A percentile compares a stretch with the other conserved stretches of the same genome.
Conservation (phyloP, 1,140 invertebrate species). For the Formica selysi region DNA sequence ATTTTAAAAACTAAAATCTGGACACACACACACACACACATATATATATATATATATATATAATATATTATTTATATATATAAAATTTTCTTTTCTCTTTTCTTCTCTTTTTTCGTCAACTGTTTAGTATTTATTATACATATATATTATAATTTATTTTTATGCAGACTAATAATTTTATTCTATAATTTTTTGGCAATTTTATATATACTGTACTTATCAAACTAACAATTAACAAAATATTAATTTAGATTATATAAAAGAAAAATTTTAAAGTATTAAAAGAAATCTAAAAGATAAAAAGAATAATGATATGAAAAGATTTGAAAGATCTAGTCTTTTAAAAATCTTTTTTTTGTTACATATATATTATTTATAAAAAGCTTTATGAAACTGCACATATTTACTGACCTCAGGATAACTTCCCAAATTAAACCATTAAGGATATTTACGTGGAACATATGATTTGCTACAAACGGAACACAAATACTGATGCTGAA, state of each 20-base stretch:
- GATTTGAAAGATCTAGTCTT: neutral
- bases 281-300: neutral
- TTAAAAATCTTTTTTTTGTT: neutral
- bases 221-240: neutral
- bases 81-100: too few relatives aligned
- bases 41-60: neutral
- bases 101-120: too few relatives aligned
- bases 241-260: neutral
- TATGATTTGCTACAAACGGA: neutral
- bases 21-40: too few relatives aligned
- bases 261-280: neutral
- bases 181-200: too few relatives aligned
- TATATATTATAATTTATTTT: too few relatives aligned
- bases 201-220: neutral
- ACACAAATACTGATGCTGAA: neutral
- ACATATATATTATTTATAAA: neutral
- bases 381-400: neutral
- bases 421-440: slow-evolving; percentile 5
- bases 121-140: too few relatives aligned
- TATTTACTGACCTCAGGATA: slow-evolving; percentile 19
- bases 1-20: neutral
- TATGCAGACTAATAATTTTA: too few relatives aligned
- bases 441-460: neutral
- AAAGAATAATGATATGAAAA: too few relatives aligned
- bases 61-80: neutral